Percentiles rank a stretch among this genome's conserved stretches.
Evolutionary conservation across 2,113 vertebrate genomes (phyloP).

Genomic region (Tetrax tetrax): DNA sequence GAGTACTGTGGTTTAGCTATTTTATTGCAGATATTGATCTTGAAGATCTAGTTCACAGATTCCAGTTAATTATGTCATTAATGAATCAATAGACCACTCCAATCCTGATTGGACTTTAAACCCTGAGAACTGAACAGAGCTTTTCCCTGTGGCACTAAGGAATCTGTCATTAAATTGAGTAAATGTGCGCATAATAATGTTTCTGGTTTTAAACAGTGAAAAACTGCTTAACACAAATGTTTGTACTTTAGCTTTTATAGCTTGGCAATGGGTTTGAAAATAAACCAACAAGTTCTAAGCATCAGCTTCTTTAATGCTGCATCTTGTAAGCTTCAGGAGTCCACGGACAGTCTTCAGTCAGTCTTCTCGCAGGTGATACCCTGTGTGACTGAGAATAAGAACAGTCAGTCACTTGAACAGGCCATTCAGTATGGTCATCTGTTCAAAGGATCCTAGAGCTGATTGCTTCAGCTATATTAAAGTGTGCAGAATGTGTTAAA

Average conservation of each 20-base stretch:
- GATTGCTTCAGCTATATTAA: neutral
- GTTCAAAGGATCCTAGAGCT: neutral
- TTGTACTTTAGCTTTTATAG: neutral
- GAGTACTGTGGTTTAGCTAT: neutral
- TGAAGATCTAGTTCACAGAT: neutral
- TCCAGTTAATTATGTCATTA: neutral
- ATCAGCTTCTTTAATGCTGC: neutral
- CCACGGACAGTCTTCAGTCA: neutral
- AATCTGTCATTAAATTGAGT: neutral
- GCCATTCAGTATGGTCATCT: constrained; percentile 6
- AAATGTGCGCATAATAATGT: neutral
- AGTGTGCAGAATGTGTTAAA: constrained; percentile 53
- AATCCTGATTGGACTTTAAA: neutral
- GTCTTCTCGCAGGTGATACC: neutral
- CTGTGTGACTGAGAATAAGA: neutral
- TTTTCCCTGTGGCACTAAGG: neutral
- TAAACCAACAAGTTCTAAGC: neutral
- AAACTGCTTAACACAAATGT: neutral
- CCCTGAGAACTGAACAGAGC: neutral
- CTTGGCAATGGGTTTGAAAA: neutral
- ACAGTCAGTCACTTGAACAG: constrained; percentile 30
- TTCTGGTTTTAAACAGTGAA: neutral
- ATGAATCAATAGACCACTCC: neutral
- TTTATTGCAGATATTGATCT: neutral
- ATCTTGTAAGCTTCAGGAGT: neutral